These are phyloP conservation scores for Agelastica alni DNA, from an alignment of 2,888 invertebrate genomes.

Conservation along the genomic window DNA sequence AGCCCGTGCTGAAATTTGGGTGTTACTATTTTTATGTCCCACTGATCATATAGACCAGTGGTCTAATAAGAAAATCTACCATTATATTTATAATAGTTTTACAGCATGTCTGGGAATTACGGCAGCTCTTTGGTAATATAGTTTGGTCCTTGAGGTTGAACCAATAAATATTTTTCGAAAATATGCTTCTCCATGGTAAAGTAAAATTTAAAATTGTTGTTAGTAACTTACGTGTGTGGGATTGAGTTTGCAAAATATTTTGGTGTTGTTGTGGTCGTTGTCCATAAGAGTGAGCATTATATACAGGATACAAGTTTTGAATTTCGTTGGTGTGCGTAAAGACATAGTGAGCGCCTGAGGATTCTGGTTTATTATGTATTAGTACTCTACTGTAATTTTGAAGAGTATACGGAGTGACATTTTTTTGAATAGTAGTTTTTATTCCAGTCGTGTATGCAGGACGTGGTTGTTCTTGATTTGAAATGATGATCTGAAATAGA, in stretches of 20 bases:
- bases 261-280: slow-evolving; percentile 27
- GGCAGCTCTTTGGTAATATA: too few relatives aligned
- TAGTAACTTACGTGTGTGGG: slow-evolving; percentile 24
- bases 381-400: slow-evolving; percentile 51
- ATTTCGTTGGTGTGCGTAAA: slow-evolving; percentile 27
- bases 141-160: too few relatives aligned
- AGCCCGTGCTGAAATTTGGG: too few relatives aligned
- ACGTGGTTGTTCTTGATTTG: slow-evolving; percentile 34
- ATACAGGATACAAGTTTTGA: slow-evolving; percentile 37
- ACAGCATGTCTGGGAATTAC: too few relatives aligned
- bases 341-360: slow-evolving; percentile 23
- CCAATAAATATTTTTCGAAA: too few relatives aligned
- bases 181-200: too few relatives aligned
- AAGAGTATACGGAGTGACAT: slow-evolving; percentile 38
- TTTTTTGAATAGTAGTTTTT: slow-evolving; percentile 45
- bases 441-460: slow-evolving; percentile 45
- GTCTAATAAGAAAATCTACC: too few relatives aligned
- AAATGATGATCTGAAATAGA: slow-evolving; percentile 7
- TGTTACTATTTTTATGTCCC: too few relatives aligned
- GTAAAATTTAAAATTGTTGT: too few relatives aligned
- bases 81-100: too few relatives aligned
- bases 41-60: too few relatives aligned
- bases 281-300: slow-evolving; percentile 37
- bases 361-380: slow-evolving; percentile 35
- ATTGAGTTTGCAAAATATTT: slow-evolving; percentile 32